Conservation (phyloP, 2,888 invertebrate genomes). For the Ophioninae sp. region DNA sequence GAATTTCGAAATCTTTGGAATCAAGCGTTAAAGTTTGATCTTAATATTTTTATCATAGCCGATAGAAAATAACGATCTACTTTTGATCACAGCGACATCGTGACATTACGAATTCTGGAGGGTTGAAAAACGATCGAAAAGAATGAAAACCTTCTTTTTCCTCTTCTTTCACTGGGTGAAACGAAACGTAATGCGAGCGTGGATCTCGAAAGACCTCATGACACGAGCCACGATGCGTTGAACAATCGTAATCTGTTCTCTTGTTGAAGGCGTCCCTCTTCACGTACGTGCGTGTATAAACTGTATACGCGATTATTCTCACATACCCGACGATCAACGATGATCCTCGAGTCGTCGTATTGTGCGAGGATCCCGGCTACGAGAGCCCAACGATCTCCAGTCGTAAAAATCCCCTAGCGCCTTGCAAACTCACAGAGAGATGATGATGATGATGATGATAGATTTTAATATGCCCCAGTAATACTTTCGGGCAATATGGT, state of each 20-base stretch:
- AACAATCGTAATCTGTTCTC: constrained; percentile 61
- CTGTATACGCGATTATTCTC: constrained; percentile 18
- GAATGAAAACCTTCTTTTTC: constrained; percentile 3
- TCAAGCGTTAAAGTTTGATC: not conserved
- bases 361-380: constrained; percentile 34
- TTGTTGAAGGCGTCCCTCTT: constrained; percentile 33
- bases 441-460: not conserved
- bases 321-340: constrained; percentile 41
- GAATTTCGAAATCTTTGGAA: too few relatives aligned
- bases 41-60: not conserved
- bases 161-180: constrained; percentile 11
- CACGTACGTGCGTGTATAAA: not conserved
- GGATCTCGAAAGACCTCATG: constrained; percentile 20
- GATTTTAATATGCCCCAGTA: too few relatives aligned
- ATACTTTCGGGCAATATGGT: too few relatives aligned
- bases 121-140: constrained; percentile 2
- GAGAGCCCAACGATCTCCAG: constrained; percentile 56
- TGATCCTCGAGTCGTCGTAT: constrained; percentile 42
- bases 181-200: constrained; percentile 42
- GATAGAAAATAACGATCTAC: not conserved
- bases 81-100: constrained; percentile 1
- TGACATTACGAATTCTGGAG: constrained; percentile 52
- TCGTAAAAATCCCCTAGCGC: constrained; percentile 41
- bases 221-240: constrained; percentile 25
- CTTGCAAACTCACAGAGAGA: constrained; percentile 3